phyloP scores from a whole-genome alignment of 2,113 vertebrate genomes.

The Anoura caudifer region DNA sequence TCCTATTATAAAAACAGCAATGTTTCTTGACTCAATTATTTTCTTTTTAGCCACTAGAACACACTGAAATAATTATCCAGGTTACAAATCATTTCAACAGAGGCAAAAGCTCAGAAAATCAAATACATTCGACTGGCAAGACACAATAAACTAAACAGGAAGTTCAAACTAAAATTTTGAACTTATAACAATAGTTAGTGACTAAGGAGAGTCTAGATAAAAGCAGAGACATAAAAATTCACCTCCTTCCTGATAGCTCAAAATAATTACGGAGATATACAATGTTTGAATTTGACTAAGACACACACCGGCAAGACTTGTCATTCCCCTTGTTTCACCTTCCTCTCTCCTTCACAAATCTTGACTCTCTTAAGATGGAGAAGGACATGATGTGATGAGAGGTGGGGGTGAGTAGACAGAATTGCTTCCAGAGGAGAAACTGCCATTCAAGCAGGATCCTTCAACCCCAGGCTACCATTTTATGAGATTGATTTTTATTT shows the following conservation, averaged over 20 bases:
- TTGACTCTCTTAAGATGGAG: not conserved
- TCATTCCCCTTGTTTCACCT: not conserved
- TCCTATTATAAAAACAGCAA: conserved; percentile 40
- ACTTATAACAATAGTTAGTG: not conserved
- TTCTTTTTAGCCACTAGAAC: not conserved
- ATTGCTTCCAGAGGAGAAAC: not conserved
- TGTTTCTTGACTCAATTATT: not conserved
- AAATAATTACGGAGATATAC: not conserved
- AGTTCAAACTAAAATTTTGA: conserved; percentile 28
- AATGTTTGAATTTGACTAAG: not conserved
- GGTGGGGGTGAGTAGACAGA: not conserved
- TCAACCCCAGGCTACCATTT: not conserved
- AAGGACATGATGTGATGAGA: not conserved
- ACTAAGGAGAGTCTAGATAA: not conserved
- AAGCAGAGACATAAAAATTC: not conserved
- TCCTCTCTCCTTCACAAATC: not conserved
- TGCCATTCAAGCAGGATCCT: not conserved
- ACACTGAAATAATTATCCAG: conserved; percentile 40
- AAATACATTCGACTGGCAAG: conserved; percentile 16
- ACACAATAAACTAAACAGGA: conserved; percentile 42
- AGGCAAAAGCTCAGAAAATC: conserved; percentile 44
- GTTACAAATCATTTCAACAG: conserved; percentile 61
- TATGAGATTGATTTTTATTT: not conserved
- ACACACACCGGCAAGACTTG: not conserved
- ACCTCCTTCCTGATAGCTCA: not conserved